Evolutionary conservation across 2,113 vertebrate genomes (phyloP), one percentile per base, ranked within the genome.

Genomic region (Gasterosteus nipponicus): DNA sequence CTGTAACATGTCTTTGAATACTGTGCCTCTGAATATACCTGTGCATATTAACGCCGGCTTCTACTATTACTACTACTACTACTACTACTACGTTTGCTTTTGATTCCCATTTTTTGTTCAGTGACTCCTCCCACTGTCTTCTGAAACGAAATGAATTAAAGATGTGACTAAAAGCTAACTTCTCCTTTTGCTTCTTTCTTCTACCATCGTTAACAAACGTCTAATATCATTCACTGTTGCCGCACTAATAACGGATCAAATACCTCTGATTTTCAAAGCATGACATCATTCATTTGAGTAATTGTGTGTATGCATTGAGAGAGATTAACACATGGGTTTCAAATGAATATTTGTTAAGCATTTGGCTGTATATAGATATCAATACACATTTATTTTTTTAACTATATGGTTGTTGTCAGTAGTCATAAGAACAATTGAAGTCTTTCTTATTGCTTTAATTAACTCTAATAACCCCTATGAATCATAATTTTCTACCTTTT

Each of bases 111-210:
- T 82, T 64, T 76, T 74, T 5, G 65, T 76, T 86, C 80, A 64
- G 90, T 91, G 90, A 77, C 87, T 90, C 83, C 82, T 84, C 75
- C 41, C 73, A 73, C 80, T 92, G 81, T 92, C 87, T 89, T 73
- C 86, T 87, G 62, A 88, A 89, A 93, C 89, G 86, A 93, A 87
- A 94, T 93, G 92, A 94, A 93, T 63, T 46, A 80, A 91, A 82
- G 18, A 78, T 73, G 67, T 92, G 81, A 86, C 84, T 88, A 31
- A 90, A 93, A 56, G 9, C 77, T 92, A 82, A 91, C 88, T 75
- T 76, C 70, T 86, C 54, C 51, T 73, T 78, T 69, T 79, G 73
- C 76, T 71, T 87, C 67, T 65, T 74, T 89, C 73, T 78, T 85
- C 47, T 88, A 80, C 87, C 85, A 38, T 15, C 29, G 82, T 65